A percentile compares a stretch with the other conserved stretches of the same genome.
Evolutionary conservation across 1,140 invertebrate genomes (phyloP).

Genomic region (Steinernema khuongi): DNA sequence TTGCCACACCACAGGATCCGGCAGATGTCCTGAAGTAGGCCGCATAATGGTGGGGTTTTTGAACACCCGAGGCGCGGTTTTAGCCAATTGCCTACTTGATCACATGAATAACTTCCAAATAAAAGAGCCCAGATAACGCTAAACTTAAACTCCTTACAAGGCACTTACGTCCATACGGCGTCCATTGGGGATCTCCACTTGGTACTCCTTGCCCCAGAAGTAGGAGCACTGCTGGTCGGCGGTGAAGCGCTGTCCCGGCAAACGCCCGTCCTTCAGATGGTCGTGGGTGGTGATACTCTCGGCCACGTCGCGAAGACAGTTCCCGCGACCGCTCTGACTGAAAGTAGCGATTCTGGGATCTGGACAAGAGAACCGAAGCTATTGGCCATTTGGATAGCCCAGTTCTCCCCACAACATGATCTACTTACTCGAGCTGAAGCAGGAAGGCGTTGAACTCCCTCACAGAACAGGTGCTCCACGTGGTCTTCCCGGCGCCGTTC

Average conservation of each 20-base stretch:
- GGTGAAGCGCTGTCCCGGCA: slow-evolving; percentile 56
- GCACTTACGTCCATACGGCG: slow-evolving; percentile 43
- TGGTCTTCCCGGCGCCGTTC: slow-evolving; percentile 58
- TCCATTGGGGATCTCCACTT: slow-evolving; percentile 55
- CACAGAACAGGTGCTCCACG: slow-evolving; percentile 56
- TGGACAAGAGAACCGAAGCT: neutral
- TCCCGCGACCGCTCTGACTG: slow-evolving; percentile 56
- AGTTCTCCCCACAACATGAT: too few relatives aligned
- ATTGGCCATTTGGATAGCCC: too few relatives aligned
- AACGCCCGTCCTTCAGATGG: slow-evolving; percentile 49
- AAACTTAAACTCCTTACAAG: neutral
- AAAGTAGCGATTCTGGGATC: slow-evolving; percentile 30
- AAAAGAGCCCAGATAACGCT: too few relatives aligned
- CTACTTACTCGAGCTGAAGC: slow-evolving; percentile 54
- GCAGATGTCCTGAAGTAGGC: slow-evolving; percentile 52
- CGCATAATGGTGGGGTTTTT: neutral
- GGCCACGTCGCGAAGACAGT: slow-evolving; percentile 53
- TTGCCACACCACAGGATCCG: slow-evolving; percentile 58
- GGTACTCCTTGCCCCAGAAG: slow-evolving; percentile 56
- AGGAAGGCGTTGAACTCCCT: slow-evolving; percentile 58
- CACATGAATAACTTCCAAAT: too few relatives aligned
- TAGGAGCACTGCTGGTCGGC: slow-evolving; percentile 59
- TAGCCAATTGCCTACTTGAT: too few relatives aligned
- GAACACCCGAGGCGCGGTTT: too few relatives aligned
- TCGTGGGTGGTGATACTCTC: slow-evolving; percentile 42